A percentile compares a stretch with the other conserved stretches of the same genome.
Conservation (phyloP, 2,797 vertebrate species). For the Ataeniobius toweri region DNA sequence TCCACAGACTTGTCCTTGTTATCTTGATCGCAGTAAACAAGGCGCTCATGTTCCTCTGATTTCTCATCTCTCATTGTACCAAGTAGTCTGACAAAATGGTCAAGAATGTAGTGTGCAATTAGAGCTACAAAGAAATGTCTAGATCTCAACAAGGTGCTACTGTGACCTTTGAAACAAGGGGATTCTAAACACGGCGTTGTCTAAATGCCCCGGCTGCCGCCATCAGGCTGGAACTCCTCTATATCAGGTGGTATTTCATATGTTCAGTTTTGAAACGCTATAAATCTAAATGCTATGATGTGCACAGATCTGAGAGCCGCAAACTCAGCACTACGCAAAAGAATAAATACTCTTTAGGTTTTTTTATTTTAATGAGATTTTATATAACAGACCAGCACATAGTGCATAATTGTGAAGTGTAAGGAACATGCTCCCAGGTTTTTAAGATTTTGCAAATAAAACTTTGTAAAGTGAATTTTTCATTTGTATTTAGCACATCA, state of each 20-base stretch:
- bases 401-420: background rate
- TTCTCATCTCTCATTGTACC: constrained; percentile 38
- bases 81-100: constrained; percentile 69
- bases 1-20: constrained; percentile 70
- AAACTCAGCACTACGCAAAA: background rate
- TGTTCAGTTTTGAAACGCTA: constrained; percentile 60
- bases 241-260: constrained; percentile 60
- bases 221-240: constrained; percentile 53
- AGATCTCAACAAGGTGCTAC: constrained; percentile 65
- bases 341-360: background rate
- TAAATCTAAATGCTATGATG: constrained; percentile 55
- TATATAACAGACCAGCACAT: background rate
- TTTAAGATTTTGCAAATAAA: background rate
- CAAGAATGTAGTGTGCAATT: constrained; percentile 72
- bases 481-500: no score
- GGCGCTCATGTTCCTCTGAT: constrained; percentile 53
- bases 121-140: constrained; percentile 61
- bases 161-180: constrained; percentile 72
- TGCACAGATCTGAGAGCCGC: constrained; percentile 19
- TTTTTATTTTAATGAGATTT: background rate
- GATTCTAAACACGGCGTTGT: constrained; percentile 51
- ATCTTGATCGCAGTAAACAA: constrained; percentile 77
- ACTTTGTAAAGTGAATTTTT: background rate
- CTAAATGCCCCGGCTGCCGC: constrained; percentile 38
- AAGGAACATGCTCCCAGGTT: background rate